Evolutionary conservation across 1,140 invertebrate genomes (phyloP).

Genomic region (Drosophila truncata): DNA sequence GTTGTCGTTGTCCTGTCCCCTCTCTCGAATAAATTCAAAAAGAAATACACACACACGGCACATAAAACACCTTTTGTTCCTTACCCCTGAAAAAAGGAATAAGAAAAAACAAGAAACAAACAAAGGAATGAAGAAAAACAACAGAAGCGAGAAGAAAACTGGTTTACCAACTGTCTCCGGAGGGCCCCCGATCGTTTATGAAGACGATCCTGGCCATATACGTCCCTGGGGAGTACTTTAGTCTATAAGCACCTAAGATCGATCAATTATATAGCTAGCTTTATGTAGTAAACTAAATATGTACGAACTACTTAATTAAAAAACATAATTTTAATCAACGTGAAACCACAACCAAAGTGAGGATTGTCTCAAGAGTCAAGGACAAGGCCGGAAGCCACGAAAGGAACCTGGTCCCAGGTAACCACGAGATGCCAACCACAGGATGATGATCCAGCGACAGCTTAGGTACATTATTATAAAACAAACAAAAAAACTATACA

Average conservation of each 20-base stretch:
- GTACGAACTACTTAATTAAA: constrained; percentile 47
- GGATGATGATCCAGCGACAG: constrained; percentile 48
- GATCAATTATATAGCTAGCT: constrained; percentile 42
- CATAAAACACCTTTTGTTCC: constrained; percentile 63
- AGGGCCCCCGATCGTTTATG: constrained; percentile 8
- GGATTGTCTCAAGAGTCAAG: constrained; percentile 25
- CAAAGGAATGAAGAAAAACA: constrained; percentile 48
- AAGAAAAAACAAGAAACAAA: constrained; percentile 42
- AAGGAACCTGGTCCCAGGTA: constrained; percentile 32
- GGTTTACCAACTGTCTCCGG: constrained; percentile 73
- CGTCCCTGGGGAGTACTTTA: constrained; percentile 18
- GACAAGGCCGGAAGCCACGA: constrained; percentile 32
- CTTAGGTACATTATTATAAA: constrained; percentile 68
- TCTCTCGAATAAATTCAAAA: constrained; percentile 28
- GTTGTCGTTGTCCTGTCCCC: constrained; percentile 68
- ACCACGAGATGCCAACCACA: constrained; percentile 37
- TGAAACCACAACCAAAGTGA: constrained; percentile 41
- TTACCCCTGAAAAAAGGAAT: constrained; percentile 20
- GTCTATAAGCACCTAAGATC: constrained; percentile 49
- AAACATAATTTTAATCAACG: constrained; percentile 61
- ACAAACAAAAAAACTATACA: not conserved
- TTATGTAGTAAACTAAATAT: constrained; percentile 36
- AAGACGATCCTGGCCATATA: constrained; percentile 26
- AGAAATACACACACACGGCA: constrained; percentile 11
- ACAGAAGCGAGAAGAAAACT: constrained; percentile 59